These are phyloP conservation scores for Drosophila melanica DNA, from an alignment of 1,140 invertebrate species.

Conservation along the genomic window DNA sequence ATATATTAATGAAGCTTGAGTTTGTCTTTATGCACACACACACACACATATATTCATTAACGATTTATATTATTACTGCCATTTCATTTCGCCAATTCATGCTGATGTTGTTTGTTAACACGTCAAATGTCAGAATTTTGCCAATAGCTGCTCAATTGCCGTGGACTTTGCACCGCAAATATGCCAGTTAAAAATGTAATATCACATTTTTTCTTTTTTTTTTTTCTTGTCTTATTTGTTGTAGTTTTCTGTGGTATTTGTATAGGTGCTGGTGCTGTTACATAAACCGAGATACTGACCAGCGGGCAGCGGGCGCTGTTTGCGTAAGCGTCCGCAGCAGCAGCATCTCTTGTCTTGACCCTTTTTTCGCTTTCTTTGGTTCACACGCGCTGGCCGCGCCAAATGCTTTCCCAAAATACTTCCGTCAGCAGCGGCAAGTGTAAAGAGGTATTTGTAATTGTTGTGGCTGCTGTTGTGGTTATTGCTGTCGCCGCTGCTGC, in stretches of 20 bases:
- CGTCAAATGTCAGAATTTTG: conserved; percentile 55
- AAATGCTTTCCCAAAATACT: conserved; percentile 80
- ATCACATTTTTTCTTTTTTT: neutral
- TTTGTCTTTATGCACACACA: conserved; percentile 9
- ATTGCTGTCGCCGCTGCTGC: conserved; percentile 8
- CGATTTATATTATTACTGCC: neutral
- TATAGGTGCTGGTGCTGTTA: conserved; percentile 64
- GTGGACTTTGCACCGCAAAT: conserved; percentile 61
- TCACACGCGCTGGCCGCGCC: conserved; percentile 65
- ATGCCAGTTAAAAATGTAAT: conserved; percentile 48
- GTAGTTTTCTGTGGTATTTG: neutral
- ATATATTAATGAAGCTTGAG: conserved; percentile 27
- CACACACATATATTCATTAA: conserved; percentile 1
- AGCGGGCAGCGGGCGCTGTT: conserved; percentile 44
- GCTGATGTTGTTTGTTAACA: conserved; percentile 56
- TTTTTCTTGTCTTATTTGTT: neutral
- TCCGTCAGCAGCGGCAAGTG: conserved; percentile 75
- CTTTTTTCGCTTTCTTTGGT: conserved; percentile 79
- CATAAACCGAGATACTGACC: conserved; percentile 52
- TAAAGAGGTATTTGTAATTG: conserved; percentile 78
- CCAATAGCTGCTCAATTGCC: conserved; percentile 13
- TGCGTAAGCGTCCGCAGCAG: conserved; percentile 59
- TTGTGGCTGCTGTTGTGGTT: conserved; percentile 48
- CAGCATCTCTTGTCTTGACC: conserved; percentile 61
- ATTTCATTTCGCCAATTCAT: conserved; percentile 58